phyloP scores from a whole-genome alignment of 1,140 invertebrate genomes.

The Diorhabda carinulata region DNA sequence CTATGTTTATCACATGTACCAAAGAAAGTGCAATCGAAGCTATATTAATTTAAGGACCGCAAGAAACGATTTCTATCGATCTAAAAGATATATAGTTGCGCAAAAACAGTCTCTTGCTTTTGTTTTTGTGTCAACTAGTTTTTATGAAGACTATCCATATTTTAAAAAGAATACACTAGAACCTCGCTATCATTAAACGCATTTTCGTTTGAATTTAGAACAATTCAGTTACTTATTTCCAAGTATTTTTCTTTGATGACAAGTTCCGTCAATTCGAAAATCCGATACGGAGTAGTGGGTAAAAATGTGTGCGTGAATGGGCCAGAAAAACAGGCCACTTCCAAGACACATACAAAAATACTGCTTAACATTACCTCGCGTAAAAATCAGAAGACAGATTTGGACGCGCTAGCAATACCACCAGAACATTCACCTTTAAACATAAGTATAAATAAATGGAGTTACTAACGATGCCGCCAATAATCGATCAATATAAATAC shows the following conservation, averaged over 20 bases:
- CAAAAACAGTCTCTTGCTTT: background rate
- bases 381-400: too few relatives aligned
- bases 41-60: background rate
- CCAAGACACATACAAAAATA: slow-evolving; percentile 27
- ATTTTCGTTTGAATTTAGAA: background rate
- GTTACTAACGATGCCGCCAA: too few relatives aligned
- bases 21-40: too few relatives aligned
- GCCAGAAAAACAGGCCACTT: slow-evolving; percentile 34
- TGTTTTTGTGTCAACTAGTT: slow-evolving; percentile 1
- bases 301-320: slow-evolving; percentile 44
- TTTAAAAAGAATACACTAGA: background rate
- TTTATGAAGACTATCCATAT: background rate
- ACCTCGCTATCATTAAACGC: background rate
- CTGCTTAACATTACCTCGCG: background rate
- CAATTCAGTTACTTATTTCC: background rate
- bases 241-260: slow-evolving; percentile 8
- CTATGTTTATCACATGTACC: too few relatives aligned
- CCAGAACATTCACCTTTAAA: too few relatives aligned
- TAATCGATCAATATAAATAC: too few relatives aligned
- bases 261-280: slow-evolving; percentile 27
- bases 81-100: background rate
- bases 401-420: too few relatives aligned
- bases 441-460: too few relatives aligned
- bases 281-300: slow-evolving; percentile 48
- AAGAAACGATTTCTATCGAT: background rate